Evolutionary conservation across 2,888 invertebrate species (phyloP).

Genomic region (Herminia tarsipennalis): DNA sequence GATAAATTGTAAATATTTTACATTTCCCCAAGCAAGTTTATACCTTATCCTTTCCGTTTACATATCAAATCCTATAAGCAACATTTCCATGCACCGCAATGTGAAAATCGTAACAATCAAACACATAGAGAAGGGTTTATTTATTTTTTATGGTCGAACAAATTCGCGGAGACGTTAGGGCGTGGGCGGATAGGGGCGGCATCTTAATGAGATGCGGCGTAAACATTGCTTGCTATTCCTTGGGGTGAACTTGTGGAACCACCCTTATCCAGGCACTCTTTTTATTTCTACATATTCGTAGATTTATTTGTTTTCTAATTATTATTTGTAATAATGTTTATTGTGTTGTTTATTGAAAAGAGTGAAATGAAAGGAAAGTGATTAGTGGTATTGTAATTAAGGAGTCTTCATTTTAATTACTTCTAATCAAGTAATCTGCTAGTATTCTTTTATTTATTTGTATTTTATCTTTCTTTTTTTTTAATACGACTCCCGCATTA

Average conservation of each 20-base stretch:
- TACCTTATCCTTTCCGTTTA: not conserved
- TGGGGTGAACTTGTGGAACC: slow-evolving; percentile 56
- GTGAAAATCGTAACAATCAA: slow-evolving; percentile 40
- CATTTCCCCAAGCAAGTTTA: no score
- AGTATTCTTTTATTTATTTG: no score
- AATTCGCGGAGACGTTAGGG: slow-evolving; percentile 50
- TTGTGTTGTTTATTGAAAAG: slow-evolving; percentile 5
- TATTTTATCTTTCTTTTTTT: no score
- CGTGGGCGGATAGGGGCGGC: slow-evolving; percentile 38
- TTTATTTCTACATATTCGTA: slow-evolving; percentile 40
- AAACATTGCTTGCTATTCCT: slow-evolving; percentile 70
- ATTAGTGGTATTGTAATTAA: no score
- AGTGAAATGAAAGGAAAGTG: not conserved
- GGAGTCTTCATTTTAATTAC: not conserved
- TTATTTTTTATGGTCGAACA: slow-evolving; percentile 73
- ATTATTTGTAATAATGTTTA: slow-evolving; percentile 34
- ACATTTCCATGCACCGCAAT: slow-evolving; percentile 24
- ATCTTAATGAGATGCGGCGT: slow-evolving; percentile 77
- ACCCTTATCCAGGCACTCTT: slow-evolving; percentile 43
- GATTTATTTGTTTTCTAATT: slow-evolving; percentile 49
- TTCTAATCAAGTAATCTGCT: no score
- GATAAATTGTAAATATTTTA: no score
- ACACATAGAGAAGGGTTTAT: slow-evolving; percentile 59
- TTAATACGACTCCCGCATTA: no score
- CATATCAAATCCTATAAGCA: not conserved